Base-by-base conservation (phyloP, 2,113 vertebrate genomes). In the Ptyas mucosa region DNA sequence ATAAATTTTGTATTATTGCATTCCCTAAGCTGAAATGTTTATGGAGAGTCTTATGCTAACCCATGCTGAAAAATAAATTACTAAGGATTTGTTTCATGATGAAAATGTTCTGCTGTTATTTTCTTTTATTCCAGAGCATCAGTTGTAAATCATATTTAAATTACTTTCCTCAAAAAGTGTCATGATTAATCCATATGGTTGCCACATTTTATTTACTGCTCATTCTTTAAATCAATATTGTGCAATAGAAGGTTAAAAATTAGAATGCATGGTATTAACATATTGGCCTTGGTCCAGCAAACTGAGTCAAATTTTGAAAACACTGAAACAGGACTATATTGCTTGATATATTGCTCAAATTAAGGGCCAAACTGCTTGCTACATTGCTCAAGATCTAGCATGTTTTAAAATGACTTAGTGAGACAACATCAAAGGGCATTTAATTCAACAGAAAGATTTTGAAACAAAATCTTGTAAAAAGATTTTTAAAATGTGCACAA, bases 171-270 rank as follows among this genome's bases (percentile, higher is more conserved):
- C 51, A 88, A 88, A 81, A 51, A 46, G 21, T n/a, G 23, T 21
- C 88, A 24, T 81, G 23, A 92, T 89, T 89, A 89, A 89, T 86
- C 26, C 24, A 58, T 86, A 85, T 4, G 39, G 58, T 51, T 85
- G 29, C 29, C 88, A 85, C 53, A 61, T 43, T 58, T 61, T 86
- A 75, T 92, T 51, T 89, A 92, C 64, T 57, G 26, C 9, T 43
- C 53, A 53, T 93, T 86, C 43, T 93, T 64, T 21, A 51, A 86
- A 90, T 61, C 85, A 85, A 89, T 51, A 43, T n/a, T 90, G 21
- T 90, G 61, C 54, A 93, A 64, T 58, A n/a, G 85, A 90, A 46
- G 49, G 55, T 81, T 93, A 53, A 90, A 86, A 90, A 90, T 90
- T 64, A 86, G 75, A 57, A 86, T 39, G 51, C 85, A 86, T 29